Evolutionary conservation across 2,113 vertebrate genomes (phyloP).

Genomic region (Prionailurus viverrinus): DNA sequence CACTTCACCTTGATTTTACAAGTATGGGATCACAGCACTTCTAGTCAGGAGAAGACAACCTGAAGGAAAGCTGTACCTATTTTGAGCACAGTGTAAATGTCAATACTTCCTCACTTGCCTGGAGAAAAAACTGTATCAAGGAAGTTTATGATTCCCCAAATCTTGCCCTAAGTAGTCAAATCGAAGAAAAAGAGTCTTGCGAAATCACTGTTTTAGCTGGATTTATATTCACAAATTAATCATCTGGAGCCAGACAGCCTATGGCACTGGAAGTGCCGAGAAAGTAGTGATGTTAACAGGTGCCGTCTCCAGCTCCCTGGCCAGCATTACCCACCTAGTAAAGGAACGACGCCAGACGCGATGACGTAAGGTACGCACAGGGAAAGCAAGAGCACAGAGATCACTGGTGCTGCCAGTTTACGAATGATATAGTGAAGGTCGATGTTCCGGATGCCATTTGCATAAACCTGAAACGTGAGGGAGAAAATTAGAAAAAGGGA

Average conservation of each 20-base stretch:
- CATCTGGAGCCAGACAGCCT: not conserved
- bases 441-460: constrained; percentile 99
- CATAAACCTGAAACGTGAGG: constrained; percentile 91
- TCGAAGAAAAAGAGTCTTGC: not conserved
- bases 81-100: not conserved
- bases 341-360: constrained; percentile 93
- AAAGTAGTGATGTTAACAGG: not conserved
- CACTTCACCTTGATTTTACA: not conserved
- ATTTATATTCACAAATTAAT: not conserved
- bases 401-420: constrained; percentile 96
- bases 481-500: constrained; percentile 25
- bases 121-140: not conserved
- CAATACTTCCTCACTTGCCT: not conserved
- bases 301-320: not conserved
- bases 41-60: not conserved
- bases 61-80: not conserved
- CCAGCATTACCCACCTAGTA: constrained; percentile 91
- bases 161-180: not conserved
- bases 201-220: not conserved
- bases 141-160: not conserved
- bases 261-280: not conserved
- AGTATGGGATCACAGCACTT: not conserved
- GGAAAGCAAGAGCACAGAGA: constrained; percentile 96
- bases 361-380: constrained; percentile 97
- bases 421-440: constrained; percentile 98